Evolutionary conservation across 2,797 vertebrate species (phyloP).

Genomic region (Varecia variegata): DNA sequence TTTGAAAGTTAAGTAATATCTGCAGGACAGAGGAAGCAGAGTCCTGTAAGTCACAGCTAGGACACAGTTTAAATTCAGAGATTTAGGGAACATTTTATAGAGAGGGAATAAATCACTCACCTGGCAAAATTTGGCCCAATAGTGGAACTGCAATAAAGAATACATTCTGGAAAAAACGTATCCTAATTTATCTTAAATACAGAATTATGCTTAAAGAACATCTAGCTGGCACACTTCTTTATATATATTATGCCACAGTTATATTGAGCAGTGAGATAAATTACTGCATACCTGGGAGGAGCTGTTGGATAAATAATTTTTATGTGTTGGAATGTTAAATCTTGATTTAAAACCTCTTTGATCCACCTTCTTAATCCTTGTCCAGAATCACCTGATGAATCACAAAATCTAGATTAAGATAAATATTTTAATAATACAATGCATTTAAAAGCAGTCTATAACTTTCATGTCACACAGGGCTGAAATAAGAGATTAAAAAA

Average conservation of each 20-base stretch:
- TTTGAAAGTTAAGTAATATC: neutral
- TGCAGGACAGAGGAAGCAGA: neutral
- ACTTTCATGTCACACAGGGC: neutral
- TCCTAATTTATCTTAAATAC: neutral
- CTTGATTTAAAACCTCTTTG: slow-evolving; percentile 87
- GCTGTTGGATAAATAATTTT: slow-evolving; percentile 93
- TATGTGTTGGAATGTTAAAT: slow-evolving; percentile 91
- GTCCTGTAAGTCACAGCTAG: too few relatives aligned
- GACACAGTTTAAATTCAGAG: neutral
- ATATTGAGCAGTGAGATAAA: neutral
- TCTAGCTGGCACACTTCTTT: neutral
- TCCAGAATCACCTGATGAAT: slow-evolving; percentile 89
- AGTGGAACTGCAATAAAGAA: neutral
- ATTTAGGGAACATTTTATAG: neutral
- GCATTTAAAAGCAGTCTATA: neutral
- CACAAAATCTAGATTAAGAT: slow-evolving; percentile 55
- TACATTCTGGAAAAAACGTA: neutral
- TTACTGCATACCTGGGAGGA: slow-evolving; percentile 86
- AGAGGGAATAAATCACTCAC: neutral
- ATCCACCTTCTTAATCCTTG: slow-evolving; percentile 89
- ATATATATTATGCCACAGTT: neutral
- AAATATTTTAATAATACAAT: neutral
- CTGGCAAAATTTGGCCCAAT: neutral
- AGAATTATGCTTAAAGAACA: slow-evolving; percentile 7
- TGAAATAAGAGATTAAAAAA: neutral